A percentile compares a stretch with the other conserved stretches of the same genome.
These are phyloP conservation scores for Chromoteleia sp. DNA, from an alignment of 2,888 invertebrate genomes.

Conservation along the genomic window DNA sequence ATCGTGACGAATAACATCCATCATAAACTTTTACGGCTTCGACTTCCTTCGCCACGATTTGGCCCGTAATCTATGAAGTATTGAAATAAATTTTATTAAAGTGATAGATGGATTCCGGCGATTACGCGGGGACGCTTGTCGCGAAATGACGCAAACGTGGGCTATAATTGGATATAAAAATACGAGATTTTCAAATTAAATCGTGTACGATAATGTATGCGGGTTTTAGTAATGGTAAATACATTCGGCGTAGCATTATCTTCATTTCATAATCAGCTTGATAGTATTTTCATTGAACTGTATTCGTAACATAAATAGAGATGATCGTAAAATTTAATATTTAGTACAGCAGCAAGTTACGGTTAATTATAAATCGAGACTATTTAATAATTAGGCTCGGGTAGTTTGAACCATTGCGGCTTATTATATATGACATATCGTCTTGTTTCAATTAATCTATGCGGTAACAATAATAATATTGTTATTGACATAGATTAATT, in stretches of 20 bases:
- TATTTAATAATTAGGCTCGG: conserved; percentile 1
- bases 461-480: no score
- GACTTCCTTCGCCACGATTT: conserved; percentile 25
- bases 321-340: background rate
- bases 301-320: background rate
- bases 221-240: background rate
- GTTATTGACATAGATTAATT: no score
- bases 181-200: background rate
- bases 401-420: no score
- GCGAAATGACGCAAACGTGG: background rate
- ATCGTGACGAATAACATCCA: conserved; percentile 51
- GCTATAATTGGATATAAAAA: background rate
- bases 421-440: background rate
- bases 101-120: conserved; percentile 8
- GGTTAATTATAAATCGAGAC: background rate
- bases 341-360: background rate
- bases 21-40: conserved; percentile 52
- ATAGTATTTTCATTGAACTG: conserved; percentile 6
- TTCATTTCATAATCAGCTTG: conserved; percentile 11
- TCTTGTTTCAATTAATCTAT: no score
- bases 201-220: conserved; percentile 3
- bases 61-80: conserved; percentile 31
- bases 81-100: conserved; percentile 41
- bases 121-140: conserved; percentile 1
- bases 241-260: background rate